Base-by-base conservation (phyloP, 2,888 invertebrate species). In the Atethmia centrago region DNA sequence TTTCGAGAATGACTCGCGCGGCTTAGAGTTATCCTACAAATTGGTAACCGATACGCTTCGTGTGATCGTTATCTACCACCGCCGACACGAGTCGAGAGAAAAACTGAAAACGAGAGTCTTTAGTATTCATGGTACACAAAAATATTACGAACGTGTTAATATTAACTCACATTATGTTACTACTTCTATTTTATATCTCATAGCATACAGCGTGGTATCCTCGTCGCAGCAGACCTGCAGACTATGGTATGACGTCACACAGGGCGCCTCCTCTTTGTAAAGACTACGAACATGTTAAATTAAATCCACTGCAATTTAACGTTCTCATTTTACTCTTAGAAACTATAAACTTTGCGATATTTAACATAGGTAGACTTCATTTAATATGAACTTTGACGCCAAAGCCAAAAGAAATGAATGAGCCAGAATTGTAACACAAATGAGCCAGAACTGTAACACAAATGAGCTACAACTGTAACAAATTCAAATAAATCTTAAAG, bases 1-100 rank as follows among this genome's bases (percentile, higher is more conserved):
- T 72, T 21, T 71, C 53, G 28, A 51, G 51, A 45, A 63, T 42
- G 51, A 68, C 14, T 66, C 56, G 65, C 70, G 28, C 45, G 64
- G 28, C 49, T 63, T 31, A 42, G 25, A n/a, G 36, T 16, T 14
- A 19, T 42, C 31, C 4, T 47, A 63, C 53, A n/a, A 69, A 85
- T 80, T 59, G 68, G 49, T 64, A 74, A 49, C 12, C 31, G 21
- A 36, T 40, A 56, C 31, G 42, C 31, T 68, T 51, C 49, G 45
- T 66, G 40, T 21, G 40, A 21, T 61, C 31, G n/a, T 71, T 62
- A 58, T 40, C 40, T 25, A n/a, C 36, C 47, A 9, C 49, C 49
- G 8, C 42, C 28, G 14, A 51, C 5, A 36, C 25, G 28, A 45
- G 40, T 40, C 31, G 25, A 61, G 9, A 55, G 47, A 14, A 19